Evolutionary conservation across 1,140 invertebrate species (phyloP), one percentile per base, ranked within the genome.

Genomic region (Campoletis sonorensis): DNA sequence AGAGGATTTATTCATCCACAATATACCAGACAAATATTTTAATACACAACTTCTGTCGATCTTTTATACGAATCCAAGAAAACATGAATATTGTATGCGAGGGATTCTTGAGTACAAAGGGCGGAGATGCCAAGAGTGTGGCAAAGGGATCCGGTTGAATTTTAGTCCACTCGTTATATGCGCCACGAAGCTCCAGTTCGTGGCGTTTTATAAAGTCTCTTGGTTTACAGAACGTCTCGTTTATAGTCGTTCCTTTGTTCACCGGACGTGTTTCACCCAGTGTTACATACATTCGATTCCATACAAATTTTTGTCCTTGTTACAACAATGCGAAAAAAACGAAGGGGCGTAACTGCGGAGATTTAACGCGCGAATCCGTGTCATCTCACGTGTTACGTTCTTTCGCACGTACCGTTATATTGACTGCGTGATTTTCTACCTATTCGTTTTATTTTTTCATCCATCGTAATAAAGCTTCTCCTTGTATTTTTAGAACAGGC

Each of bases 181-280:
- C 40, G 54, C 18, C 54, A 58, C 18, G 21, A 58, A n/a, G 21
- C 21, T 4, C 54, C 21, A n/a, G 54, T 58, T 45, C 40, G 40
- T 11, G 40, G 54, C 16, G 54, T 11, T 58, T 58, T 58, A 58
- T 58, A 45, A 33, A 58, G 54, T 58, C 54, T 18, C 54, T 18
- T 23, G 3, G 54, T 18, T 58, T n/a, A 18, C 7, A 58, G 54
- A 58, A 58, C 54, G 54, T 58, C 54, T 58, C 16, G 54, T 58
- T 58, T 58, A 58, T 58, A 23, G 54, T 58, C 54, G 54, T 58
- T 58, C 5, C 54, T 58, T 58, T 58, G 54, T 58, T 58, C 54
- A 23, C 21, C 54, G 54, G 54, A 58, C 54, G 54, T 58, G 54
- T 58, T 58, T 58, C 21, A 10, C 18, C 54, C 54, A 58, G 21